phyloP scores from a whole-genome alignment of 1,140 invertebrate species.

The Doryteuthis pealeii region DNA sequence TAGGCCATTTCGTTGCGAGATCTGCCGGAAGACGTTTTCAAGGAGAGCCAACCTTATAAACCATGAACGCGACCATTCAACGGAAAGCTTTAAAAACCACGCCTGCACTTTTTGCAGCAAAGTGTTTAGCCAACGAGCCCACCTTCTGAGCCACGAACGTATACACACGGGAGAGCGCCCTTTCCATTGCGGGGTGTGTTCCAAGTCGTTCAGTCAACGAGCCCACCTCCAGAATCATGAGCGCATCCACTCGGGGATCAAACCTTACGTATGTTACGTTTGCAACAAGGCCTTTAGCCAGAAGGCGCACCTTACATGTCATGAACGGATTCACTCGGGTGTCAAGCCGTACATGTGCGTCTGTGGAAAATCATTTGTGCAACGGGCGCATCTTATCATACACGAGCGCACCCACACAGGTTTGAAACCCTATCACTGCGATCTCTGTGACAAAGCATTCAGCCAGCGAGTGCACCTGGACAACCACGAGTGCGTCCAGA shows the following conservation, averaged over 20 bases:
- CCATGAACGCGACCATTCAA: conserved; percentile 68
- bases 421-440: conserved; percentile 52
- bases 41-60: background rate
- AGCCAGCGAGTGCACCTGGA: conserved; percentile 67
- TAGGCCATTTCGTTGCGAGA: background rate
- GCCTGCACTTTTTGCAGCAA: conserved; percentile 97
- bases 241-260: conserved; percentile 53
- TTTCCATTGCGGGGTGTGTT: conserved; percentile 73
- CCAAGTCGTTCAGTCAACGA: conserved; percentile 75
- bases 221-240: conserved; percentile 51
- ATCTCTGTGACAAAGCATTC: conserved; percentile 47
- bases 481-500: conserved; percentile 68
- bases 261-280: conserved; percentile 52
- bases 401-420: conserved; percentile 49
- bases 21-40: background rate
- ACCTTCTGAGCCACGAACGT: conserved; percentile 64
- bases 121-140: conserved; percentile 91
- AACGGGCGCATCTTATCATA: conserved; percentile 18
- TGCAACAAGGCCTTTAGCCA: conserved; percentile 27
- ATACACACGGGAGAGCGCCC: conserved; percentile 77
- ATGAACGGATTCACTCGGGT: conserved; percentile 23
- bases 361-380: conserved; percentile 12
- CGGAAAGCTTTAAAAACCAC: conserved; percentile 83
- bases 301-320: conserved; percentile 56
- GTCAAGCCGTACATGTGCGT: conserved; percentile 72